These are phyloP conservation scores for Catagonus wagneri DNA, from an alignment of 2,113 vertebrate species.

Conservation along the genomic window DNA sequence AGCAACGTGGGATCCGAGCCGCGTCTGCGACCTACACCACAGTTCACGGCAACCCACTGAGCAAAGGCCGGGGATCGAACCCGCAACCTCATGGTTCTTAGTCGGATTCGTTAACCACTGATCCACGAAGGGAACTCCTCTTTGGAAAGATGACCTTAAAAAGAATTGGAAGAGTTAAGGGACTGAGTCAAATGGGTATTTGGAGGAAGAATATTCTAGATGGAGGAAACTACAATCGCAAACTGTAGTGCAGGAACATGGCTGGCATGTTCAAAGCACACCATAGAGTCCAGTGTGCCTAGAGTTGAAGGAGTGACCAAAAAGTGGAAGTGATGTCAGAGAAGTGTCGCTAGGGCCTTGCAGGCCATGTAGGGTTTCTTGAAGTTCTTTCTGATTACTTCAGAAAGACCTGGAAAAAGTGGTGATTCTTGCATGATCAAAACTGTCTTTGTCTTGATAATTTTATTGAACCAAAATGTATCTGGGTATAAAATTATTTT, in stretches of 20 bases:
- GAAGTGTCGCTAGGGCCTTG: no score
- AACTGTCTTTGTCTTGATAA: background rate
- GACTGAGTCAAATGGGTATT: background rate
- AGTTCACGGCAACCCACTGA: no score
- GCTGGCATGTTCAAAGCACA: background rate
- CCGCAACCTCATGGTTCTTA: no score
- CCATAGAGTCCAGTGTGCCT: background rate
- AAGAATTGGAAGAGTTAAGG: background rate
- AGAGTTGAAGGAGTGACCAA: background rate
- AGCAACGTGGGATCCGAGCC: no score
- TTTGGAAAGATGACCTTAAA: background rate
- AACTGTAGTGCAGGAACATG: background rate
- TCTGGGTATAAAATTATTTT: background rate
- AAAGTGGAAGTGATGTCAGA: background rate
- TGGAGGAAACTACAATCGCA: background rate
- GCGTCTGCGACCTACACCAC: no score
- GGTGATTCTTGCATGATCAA: background rate
- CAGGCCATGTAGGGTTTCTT: background rate
- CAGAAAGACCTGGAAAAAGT: background rate
- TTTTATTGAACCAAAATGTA: background rate
- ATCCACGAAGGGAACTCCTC: no score
- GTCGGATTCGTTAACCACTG: no score
- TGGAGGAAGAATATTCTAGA: background rate
- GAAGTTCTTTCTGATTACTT: background rate
- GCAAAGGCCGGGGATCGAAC: no score